phyloP scores from a whole-genome alignment of 1,140 invertebrate species.

The Lamellibrachia luymesi region DNA sequence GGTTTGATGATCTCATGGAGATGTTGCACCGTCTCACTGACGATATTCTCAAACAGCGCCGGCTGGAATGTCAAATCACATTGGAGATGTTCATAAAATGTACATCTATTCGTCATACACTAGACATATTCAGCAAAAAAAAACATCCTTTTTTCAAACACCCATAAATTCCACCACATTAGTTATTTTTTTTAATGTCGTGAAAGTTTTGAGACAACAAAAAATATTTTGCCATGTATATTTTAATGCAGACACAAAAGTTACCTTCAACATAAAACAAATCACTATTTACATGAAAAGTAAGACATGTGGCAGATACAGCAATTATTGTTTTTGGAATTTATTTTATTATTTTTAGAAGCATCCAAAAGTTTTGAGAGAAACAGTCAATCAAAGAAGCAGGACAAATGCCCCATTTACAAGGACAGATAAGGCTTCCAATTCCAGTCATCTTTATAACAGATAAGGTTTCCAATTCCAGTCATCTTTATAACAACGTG shows the following conservation, averaged over 20 bases:
- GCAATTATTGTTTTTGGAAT: too few relatives aligned
- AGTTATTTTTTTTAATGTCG: not conserved
- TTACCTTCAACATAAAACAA: too few relatives aligned
- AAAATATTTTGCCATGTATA: too few relatives aligned
- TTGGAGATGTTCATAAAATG: not conserved
- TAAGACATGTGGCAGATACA: too few relatives aligned
- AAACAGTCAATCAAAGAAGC: too few relatives aligned
- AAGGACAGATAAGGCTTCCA: not conserved
- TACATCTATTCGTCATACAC: not conserved
- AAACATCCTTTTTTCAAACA: not conserved
- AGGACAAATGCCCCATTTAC: not conserved
- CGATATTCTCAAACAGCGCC: conserved; percentile 76
- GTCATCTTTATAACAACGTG: not conserved
- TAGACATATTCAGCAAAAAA: not conserved
- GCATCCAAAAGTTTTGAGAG: too few relatives aligned
- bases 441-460: not conserved
- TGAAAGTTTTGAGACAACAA: too few relatives aligned
- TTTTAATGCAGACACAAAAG: too few relatives aligned
- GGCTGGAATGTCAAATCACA: conserved; percentile 64
- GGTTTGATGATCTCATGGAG: conserved; percentile 78
- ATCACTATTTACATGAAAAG: too few relatives aligned
- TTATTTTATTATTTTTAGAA: too few relatives aligned
- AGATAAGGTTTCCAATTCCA: not conserved
- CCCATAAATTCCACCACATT: not conserved
- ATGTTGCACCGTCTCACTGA: conserved; percentile 79